These are phyloP conservation scores for Pinna nobilis DNA, from an alignment of 1,140 invertebrate species.

Conservation along the genomic window DNA sequence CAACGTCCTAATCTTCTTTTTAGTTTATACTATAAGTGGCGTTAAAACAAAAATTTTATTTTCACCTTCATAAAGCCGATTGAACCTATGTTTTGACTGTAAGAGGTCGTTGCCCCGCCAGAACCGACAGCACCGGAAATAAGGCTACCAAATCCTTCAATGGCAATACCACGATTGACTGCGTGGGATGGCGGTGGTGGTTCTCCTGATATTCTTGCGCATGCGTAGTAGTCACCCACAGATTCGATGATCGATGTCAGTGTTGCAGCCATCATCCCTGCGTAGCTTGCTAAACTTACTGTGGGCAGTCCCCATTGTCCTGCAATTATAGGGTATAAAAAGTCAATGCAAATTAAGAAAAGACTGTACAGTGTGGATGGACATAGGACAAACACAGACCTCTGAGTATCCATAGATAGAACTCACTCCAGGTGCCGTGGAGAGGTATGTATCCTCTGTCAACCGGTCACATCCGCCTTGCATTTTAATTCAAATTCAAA, in stretches of 20 bases:
- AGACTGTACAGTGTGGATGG: not conserved
- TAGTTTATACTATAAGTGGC: not conserved
- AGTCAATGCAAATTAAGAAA: not conserved
- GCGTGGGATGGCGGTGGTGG: conserved; percentile 89
- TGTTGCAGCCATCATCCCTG: conserved; percentile 91
- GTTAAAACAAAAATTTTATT: not conserved
- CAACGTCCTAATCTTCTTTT: not conserved
- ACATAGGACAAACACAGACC: too few relatives aligned
- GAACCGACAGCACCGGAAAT: conserved; percentile 88
- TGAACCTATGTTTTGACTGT: conserved; percentile 89
- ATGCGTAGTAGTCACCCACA: conserved; percentile 92
- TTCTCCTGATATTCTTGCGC: conserved; percentile 86
- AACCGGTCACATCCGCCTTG: too few relatives aligned
- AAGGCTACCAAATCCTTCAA: conserved; percentile 89
- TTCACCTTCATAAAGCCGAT: conserved; percentile 82
- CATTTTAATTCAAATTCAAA: too few relatives aligned
- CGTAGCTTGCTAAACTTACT: conserved; percentile 82
- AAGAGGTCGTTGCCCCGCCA: conserved; percentile 91
- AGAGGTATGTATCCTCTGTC: too few relatives aligned
- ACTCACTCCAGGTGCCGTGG: too few relatives aligned
- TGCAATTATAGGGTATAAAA: conserved; percentile 54
- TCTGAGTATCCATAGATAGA: too few relatives aligned
- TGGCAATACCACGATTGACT: conserved; percentile 78
- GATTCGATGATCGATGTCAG: conserved; percentile 91
- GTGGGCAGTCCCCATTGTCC: conserved; percentile 92